Evolutionary conservation across 23 tunicate genomes (phyloP), one percentile per base, ranked within the genome.

Genomic region (Ciona savignyi): DNA sequence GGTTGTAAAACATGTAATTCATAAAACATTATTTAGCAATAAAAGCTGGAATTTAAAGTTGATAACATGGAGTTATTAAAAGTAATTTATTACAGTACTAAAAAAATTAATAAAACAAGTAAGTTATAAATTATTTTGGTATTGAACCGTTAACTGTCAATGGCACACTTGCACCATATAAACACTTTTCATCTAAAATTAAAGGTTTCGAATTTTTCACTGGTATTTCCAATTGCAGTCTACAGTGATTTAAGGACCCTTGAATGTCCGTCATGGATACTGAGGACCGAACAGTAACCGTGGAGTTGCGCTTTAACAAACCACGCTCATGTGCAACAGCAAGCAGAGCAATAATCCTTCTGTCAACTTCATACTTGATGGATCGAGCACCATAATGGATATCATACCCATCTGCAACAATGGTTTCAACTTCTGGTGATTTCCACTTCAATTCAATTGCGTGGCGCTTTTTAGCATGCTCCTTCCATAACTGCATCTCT

Each of bases 311-410:
- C 49, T 80, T 68, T 1, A 91, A 62, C 66, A 91, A 70, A 0
- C 97, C 97, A 1, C 77, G 81, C 34, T 91, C 97, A 77, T 91
- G 97, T 9, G 97, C 99, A 15, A 62, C 68, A 4, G 99, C 99
- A 23, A 94, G 81, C 51, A 87, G 64, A 6, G 86, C 75, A 25
- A 94, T 87, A 15, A 94, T 90, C 51, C 94, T 83, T 63, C 99
- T 70, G 66, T 94, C 99, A 1, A 83, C 94, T 79, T 94, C 99
- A 72, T 94, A 87, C 33, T 94, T 94, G 21, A 94, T 74, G 27
- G 99, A 94, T 25, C 99, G 79, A 1, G 92, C 99, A 6, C 99
- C 99, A 71, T 94, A 94, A 73, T 83, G 83, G 22, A 94, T 74
- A 60, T 94, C 79, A 56, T 94, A 94, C 4, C 95, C 99, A 61